Base-by-base conservation (phyloP, 2,113 vertebrate species). In the Cyphotilapia sp. region DNA sequence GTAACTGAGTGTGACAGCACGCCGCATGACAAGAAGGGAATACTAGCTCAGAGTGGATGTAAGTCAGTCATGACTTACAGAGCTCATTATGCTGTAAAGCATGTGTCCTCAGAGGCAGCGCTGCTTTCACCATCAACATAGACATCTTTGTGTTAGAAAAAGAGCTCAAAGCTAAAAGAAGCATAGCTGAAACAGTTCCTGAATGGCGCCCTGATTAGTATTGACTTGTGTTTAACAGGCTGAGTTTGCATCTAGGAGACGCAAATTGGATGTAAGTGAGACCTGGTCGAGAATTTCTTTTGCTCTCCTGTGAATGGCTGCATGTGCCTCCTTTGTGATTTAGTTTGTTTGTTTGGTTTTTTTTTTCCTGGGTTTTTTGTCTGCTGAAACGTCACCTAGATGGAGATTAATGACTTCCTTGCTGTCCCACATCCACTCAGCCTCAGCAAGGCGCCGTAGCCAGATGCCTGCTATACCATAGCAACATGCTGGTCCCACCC, bases 341-440 rank as follows among this genome's bases (percentile, higher is more conserved):
- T 56, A 17, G 31, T 87, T 90, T 91, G 49, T 88, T 91, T 89
- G 40, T 69, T 69, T 69, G 63, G 7, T 22, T 38, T 22, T 10
- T 22, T 10, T 66, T 38, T 66, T 22, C 19, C 63, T 38, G 42
- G 38, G 83, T 84, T 91, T 91, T 47, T 31, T 17, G 83, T 82
- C 87, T 84, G 38, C 91, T 4, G 35, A 90, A 89, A 84, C 85
- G 88, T 95, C 95, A 95, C 82, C 92, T 93, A 93, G 90, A 96
- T 95, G 89, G 87, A 95, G 95, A 95, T 96, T 94, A 96, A 96
- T 93, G 91, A 95, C 94, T 94, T 94, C 93, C 90, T 92, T 49
- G 16, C 80, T 82, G 88, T 91, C 90, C 90, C 92, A 93, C 59
- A 95, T 90, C 89, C 90, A 87, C 91, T 93, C 86, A 89, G 81